A percentile compares a stretch with the other conserved stretches of the same genome.
Conservation (phyloP, 2,888 invertebrate species). For the Philonicus albiceps region DNA sequence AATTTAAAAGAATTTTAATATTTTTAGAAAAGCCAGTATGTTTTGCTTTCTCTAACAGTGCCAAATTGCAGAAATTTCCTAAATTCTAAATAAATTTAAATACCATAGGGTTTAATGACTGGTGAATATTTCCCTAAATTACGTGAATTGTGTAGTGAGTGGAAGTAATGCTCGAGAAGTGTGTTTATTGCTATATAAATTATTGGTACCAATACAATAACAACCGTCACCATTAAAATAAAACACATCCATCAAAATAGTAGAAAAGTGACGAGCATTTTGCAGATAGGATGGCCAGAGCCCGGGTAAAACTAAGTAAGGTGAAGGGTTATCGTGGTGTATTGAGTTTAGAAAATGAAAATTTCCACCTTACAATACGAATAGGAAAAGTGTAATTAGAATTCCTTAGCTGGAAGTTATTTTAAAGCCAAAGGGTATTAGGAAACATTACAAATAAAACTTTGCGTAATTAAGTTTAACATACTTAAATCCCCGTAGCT, state of each 20-base stretch:
- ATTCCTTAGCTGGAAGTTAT: background rate
- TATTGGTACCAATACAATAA: background rate
- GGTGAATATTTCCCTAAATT: background rate
- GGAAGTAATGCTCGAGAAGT: background rate
- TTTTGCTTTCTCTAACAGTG: no score
- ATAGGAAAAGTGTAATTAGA: background rate
- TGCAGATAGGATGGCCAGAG: background rate
- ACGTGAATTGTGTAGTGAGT: background rate
- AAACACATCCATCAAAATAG: background rate
- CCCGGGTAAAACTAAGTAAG: background rate
- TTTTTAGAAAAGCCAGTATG: no score
- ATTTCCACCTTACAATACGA: background rate
- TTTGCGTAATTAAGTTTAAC: slow-evolving; percentile 54
- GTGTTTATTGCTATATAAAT: background rate
- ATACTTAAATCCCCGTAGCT: slow-evolving; percentile 79
- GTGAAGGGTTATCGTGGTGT: background rate
- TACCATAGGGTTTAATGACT: no score
- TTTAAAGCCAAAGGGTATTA: background rate
- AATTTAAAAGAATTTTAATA: no score
- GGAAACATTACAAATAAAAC: background rate
- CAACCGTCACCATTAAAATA: background rate
- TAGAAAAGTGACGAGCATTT: background rate
- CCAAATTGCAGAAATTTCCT: no score
- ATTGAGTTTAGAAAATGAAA: background rate
- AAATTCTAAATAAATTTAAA: no score